Conservation (phyloP, 2,113 vertebrate species). For the Pseudolaguvia tuberculata region DNA sequence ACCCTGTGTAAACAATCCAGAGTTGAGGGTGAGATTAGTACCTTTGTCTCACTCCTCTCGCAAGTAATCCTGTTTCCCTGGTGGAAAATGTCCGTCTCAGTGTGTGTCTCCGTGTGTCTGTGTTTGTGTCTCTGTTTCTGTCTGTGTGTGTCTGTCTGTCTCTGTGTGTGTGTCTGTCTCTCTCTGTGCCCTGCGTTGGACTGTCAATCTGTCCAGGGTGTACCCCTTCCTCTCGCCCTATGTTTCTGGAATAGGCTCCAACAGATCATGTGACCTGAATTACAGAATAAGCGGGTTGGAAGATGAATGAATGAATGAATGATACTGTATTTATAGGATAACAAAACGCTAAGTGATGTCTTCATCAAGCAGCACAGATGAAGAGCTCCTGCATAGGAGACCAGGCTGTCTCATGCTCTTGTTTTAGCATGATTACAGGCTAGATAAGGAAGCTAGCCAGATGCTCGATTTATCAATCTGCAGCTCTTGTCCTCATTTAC, state of each 20-base stretch:
- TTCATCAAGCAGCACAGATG: background rate
- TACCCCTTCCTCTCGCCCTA: too few relatives aligned
- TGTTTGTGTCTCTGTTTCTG: too few relatives aligned
- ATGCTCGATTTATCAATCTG: background rate
- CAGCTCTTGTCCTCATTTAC: background rate
- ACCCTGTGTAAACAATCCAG: slow-evolving; percentile 37
- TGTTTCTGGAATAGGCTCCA: too few relatives aligned
- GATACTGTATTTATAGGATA: background rate
- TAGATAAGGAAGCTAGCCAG: background rate
- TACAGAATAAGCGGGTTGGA: too few relatives aligned
- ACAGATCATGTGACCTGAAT: too few relatives aligned
- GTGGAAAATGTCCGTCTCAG: slow-evolving; percentile 13
- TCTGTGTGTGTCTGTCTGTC: too few relatives aligned
- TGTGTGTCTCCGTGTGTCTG: too few relatives aligned
- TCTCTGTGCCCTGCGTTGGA: too few relatives aligned
- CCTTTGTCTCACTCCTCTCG: slow-evolving; percentile 21
- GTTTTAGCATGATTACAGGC: background rate
- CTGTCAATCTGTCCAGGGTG: too few relatives aligned
- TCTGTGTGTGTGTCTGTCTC: too few relatives aligned
- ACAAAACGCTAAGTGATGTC: background rate
- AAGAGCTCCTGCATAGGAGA: background rate
- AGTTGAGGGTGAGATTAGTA: slow-evolving; percentile 28
- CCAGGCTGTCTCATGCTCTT: background rate
- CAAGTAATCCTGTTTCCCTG: slow-evolving; percentile 44
- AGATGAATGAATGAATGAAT: too few relatives aligned